A percentile compares a stretch with the other conserved stretches of the same genome.
phyloP scores from a whole-genome alignment of 1,140 invertebrate genomes.

The Potamilus streckersoni region DNA sequence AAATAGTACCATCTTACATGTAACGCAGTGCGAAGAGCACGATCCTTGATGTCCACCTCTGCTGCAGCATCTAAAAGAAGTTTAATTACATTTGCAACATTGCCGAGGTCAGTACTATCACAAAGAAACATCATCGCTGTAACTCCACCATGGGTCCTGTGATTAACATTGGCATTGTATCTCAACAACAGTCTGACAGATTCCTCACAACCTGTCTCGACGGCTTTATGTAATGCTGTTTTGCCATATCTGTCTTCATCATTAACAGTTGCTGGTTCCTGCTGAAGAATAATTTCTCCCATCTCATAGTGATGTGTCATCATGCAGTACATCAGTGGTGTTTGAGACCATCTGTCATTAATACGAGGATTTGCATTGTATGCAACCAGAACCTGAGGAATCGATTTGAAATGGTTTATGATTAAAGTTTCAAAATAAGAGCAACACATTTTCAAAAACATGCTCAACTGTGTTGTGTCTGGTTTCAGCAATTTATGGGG shows the following conservation, averaged over 20 bases:
- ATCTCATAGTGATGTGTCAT: conserved; percentile 34
- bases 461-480: too few relatives aligned
- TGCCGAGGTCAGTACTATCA: conserved; percentile 6
- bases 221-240: conserved; percentile 34
- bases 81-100: conserved; percentile 17
- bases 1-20: conserved; percentile 4
- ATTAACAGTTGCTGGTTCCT: conserved; percentile 23
- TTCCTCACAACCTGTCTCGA: conserved; percentile 15
- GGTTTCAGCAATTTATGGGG: too few relatives aligned
- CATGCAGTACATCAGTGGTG: conserved; percentile 41
- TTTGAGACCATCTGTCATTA: conserved; percentile 44
- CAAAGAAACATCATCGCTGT: conserved; percentile 35
- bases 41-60: conserved; percentile 21
- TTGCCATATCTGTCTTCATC: conserved; percentile 39
- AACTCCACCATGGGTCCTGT: conserved; percentile 27
- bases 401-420: too few relatives aligned
- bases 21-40: conserved; percentile 26
- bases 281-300: conserved; percentile 26
- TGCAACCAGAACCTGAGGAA: conserved; percentile 24
- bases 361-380: conserved; percentile 26
- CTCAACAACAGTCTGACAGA: conserved; percentile 28
- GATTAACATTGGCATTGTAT: conserved; percentile 31
- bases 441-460: too few relatives aligned
- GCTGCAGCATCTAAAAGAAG: conserved; percentile 31
- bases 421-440: too few relatives aligned